These are phyloP conservation scores for Drosophila maculinotata DNA, from an alignment of 2,888 invertebrate genomes.

Conservation along the genomic window DNA sequence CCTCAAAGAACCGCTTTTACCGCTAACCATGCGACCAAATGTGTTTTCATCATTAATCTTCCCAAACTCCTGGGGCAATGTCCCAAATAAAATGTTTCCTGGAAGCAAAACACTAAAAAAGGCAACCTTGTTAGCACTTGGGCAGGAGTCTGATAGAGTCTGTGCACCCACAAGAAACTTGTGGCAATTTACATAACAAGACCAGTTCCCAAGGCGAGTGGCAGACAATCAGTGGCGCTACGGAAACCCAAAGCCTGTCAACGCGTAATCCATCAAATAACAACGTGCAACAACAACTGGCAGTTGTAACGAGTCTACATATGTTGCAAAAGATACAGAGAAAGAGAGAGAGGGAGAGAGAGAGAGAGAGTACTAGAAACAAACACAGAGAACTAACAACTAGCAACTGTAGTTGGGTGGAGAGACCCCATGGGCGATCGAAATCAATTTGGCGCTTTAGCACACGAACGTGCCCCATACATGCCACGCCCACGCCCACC, in stretches of 20 bases:
- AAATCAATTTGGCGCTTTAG: constrained; percentile 81
- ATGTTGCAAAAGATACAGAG: constrained; percentile 1
- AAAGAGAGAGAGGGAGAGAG: background rate
- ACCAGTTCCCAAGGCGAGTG: constrained; percentile 74
- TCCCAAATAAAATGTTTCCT: constrained; percentile 42
- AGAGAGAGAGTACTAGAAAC: constrained; percentile 43
- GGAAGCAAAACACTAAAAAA: constrained; percentile 31
- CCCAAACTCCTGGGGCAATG: constrained; percentile 29
- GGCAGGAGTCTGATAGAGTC: too few species aligned
- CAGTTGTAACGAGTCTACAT: constrained; percentile 22
- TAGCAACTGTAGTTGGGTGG: constrained; percentile 8
- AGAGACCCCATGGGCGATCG: constrained; percentile 74
- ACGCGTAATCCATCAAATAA: constrained; percentile 83
- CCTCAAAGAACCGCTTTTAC: constrained; percentile 30
- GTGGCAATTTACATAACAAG: constrained; percentile 74
- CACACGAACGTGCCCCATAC: constrained; percentile 73
- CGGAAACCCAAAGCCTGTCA: constrained; percentile 74
- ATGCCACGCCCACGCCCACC: constrained; percentile 76
- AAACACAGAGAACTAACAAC: constrained; percentile 37
- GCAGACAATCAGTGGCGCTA: constrained; percentile 77
- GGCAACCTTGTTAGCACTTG: constrained; percentile 73
- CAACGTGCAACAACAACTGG: constrained; percentile 42
- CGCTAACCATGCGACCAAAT: constrained; percentile 32
- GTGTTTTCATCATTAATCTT: constrained; percentile 61
- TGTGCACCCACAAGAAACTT: constrained; percentile 66